These are phyloP conservation scores for Cliona cf. orientalis DNA, from an alignment of 37 sponge, comb jelly and placozoan species.

Conservation along the genomic window DNA sequence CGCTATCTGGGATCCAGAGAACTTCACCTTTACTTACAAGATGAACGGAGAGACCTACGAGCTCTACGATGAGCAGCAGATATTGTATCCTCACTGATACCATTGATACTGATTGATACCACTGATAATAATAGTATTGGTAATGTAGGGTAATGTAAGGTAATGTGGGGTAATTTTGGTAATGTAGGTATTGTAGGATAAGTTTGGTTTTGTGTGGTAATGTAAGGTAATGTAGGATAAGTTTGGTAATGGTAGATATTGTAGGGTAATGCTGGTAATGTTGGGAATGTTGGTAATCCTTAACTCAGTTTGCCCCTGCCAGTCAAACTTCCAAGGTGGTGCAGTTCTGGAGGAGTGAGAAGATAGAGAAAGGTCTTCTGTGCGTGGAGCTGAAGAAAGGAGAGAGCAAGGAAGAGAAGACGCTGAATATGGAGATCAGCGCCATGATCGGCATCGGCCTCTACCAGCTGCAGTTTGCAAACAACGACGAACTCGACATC, in stretches of 20 bases:
- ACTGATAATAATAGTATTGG: too few species aligned
- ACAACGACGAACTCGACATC: conserved; percentile 88
- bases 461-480: conserved; percentile 81
- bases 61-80: conserved; percentile 90
- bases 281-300: too few species aligned
- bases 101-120: neutral
- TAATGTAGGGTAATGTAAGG: too few species aligned
- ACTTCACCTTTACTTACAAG: conserved; percentile 78
- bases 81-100: conserved; percentile 62
- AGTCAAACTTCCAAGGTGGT: conserved; percentile 74
- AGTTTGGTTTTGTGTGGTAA: neutral
- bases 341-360: conserved; percentile 55
- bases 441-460: conserved; percentile 82
- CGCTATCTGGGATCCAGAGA: conserved; percentile 67
- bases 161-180: too few species aligned
- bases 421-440: conserved; percentile 81
- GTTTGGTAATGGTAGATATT: too few species aligned
- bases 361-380: conserved; percentile 23
- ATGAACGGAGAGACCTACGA: conserved; percentile 69
- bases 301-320: too few species aligned
- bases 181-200: neutral
- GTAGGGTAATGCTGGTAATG: too few species aligned
- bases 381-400: conserved; percentile 56
- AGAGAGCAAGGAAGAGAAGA: conserved; percentile 81
- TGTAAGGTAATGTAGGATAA: too few species aligned